Evolutionary conservation across 2,888 invertebrate species (phyloP).

Genomic region (Agriopis marginaria): DNA sequence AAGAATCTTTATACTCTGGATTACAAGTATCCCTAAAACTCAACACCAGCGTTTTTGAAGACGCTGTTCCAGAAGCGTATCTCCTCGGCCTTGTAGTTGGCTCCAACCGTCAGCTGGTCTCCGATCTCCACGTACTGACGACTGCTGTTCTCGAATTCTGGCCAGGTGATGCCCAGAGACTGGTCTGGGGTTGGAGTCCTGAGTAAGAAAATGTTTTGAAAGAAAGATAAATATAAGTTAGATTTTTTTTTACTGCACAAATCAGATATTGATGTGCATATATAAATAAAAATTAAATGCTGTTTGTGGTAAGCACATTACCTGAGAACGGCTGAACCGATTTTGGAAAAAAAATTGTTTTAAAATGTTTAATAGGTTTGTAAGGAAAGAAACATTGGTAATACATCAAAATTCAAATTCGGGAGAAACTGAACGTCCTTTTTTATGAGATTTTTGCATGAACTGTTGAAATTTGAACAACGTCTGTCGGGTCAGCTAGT

Average conservation of each 20-base stretch:
- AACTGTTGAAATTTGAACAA: too few species aligned
- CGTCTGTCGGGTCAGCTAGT: too few species aligned
- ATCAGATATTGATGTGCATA: too few species aligned
- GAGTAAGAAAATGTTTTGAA: slow-evolving; percentile 7
- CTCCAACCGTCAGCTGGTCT: neutral
- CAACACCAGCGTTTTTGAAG: slow-evolving; percentile 4
- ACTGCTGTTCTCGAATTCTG: slow-evolving; percentile 8
- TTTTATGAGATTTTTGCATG: too few species aligned
- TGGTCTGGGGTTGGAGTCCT: slow-evolving; percentile 9
- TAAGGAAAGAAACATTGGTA: too few species aligned
- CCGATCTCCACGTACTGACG: slow-evolving; percentile 19
- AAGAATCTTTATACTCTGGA: neutral
- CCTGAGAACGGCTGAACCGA: too few species aligned
- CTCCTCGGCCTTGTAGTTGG: slow-evolving; percentile 6
- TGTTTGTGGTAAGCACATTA: too few species aligned
- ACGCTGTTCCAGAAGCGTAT: slow-evolving; percentile 16
- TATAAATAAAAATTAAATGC: too few species aligned
- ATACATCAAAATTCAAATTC: too few species aligned
- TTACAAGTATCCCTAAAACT: neutral
- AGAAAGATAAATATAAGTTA: neutral
- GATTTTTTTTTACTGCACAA: neutral
- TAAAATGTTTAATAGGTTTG: too few species aligned
- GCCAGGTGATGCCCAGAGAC: slow-evolving; percentile 20
- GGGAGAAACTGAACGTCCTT: too few species aligned
- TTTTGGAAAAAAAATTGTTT: too few species aligned